Conservation (phyloP, 2,797 vertebrate species). For the Rhinogobio ventralis region DNA sequence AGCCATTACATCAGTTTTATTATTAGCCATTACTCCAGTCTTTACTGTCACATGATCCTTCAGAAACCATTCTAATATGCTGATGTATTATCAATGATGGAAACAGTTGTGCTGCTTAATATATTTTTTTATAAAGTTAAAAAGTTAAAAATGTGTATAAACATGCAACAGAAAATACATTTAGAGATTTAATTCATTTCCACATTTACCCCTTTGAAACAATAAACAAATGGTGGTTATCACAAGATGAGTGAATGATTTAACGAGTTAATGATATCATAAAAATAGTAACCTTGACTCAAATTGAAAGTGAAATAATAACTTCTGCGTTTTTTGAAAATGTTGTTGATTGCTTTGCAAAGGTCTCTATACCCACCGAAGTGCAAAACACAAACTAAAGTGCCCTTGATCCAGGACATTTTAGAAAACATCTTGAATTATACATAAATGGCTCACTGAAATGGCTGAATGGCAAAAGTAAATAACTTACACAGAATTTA, state of each 20-base stretch:
- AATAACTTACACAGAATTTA: background rate
- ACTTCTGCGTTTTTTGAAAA: background rate
- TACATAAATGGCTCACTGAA: background rate
- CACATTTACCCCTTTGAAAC: background rate
- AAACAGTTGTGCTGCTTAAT: too few relatives aligned
- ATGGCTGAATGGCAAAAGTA: background rate
- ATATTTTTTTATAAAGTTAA: too few relatives aligned
- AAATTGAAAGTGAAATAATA: background rate
- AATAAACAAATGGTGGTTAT: background rate
- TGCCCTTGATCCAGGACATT: background rate
- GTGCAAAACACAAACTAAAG: background rate
- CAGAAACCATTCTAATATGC: too few relatives aligned
- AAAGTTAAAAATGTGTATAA: too few relatives aligned
- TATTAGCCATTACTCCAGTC: too few relatives aligned
- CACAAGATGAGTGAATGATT: background rate
- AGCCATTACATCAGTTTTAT: too few relatives aligned
- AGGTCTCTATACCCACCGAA: background rate
- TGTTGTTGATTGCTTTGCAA: background rate
- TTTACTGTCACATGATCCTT: too few relatives aligned
- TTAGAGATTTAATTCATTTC: too few relatives aligned
- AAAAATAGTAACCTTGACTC: background rate
- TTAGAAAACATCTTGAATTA: background rate
- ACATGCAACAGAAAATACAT: too few relatives aligned
- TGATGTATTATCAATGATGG: too few relatives aligned
- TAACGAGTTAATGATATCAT: background rate